Percentiles rank a stretch among this genome's conserved stretches.
These are phyloP conservation scores for Stenolophus ochropezus DNA, from an alignment of 2,888 invertebrate species.

Conservation along the genomic window DNA sequence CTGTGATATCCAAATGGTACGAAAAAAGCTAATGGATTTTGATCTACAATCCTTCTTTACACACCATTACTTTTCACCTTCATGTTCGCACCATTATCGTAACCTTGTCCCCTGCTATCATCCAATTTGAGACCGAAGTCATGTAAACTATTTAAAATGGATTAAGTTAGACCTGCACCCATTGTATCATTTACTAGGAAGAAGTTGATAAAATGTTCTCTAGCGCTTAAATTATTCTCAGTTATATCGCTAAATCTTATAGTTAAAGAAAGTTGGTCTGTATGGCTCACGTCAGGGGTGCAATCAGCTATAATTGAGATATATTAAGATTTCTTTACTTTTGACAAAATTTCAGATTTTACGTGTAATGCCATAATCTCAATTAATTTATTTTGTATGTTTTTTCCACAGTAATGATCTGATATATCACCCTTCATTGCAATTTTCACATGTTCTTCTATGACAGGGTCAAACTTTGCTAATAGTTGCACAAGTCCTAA, in stretches of 20 bases:
- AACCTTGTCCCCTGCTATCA: slow-evolving; percentile 67
- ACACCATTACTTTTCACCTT: slow-evolving; percentile 66
- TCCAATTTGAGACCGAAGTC: slow-evolving; percentile 61
- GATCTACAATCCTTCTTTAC: slow-evolving; percentile 67
- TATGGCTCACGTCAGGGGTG: slow-evolving; percentile 65
- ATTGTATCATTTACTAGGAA: slow-evolving; percentile 44
- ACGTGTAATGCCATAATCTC: slow-evolving; percentile 40
- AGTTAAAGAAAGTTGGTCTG: slow-evolving; percentile 67
- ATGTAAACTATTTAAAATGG: slow-evolving; percentile 25
- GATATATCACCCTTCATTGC: slow-evolving; percentile 65
- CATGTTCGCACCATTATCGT: slow-evolving; percentile 69
- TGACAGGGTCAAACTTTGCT: slow-evolving; percentile 68
- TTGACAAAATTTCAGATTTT: too few relatives aligned
- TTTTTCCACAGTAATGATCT: slow-evolving; percentile 67
- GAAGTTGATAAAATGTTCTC: slow-evolving; percentile 61
- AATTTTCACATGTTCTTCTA: slow-evolving; percentile 67
- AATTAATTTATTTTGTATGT: slow-evolving; percentile 15
- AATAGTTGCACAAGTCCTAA: slow-evolving; percentile 67
- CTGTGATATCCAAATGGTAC: slow-evolving; percentile 62
- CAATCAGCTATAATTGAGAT: slow-evolving; percentile 64
- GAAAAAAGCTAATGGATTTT: slow-evolving; percentile 60
- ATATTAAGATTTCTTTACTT: slow-evolving; percentile 65
- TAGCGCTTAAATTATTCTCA: slow-evolving; percentile 62
- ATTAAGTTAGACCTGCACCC: slow-evolving; percentile 65
- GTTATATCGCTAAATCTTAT: slow-evolving; percentile 63